phyloP scores from a whole-genome alignment of 2,113 vertebrate genomes.

The Gymnogyps californianus region DNA sequence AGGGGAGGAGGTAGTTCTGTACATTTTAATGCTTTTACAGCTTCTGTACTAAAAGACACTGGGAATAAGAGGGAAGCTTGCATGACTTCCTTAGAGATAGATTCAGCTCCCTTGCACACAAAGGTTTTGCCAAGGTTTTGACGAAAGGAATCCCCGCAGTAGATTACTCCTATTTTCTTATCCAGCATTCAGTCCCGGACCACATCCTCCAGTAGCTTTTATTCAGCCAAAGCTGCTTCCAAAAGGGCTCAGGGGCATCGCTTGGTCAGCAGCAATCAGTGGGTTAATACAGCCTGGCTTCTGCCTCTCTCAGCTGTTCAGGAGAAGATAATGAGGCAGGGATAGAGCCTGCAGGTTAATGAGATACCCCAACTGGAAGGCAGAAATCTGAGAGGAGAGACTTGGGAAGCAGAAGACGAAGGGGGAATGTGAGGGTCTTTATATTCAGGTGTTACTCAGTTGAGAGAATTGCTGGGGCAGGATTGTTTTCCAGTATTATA shows the following conservation, averaged over 20 bases:
- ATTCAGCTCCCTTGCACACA: not conserved
- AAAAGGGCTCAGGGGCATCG: not conserved
- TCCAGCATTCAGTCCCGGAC: not conserved
- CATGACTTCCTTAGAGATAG: not conserved
- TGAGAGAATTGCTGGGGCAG: not conserved
- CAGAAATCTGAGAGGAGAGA: not conserved
- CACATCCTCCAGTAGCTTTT: not conserved
- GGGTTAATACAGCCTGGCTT: constrained; percentile 22
- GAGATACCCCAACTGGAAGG: constrained; percentile 14
- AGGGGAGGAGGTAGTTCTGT: not conserved
- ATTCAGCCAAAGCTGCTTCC: not conserved
- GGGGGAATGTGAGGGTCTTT: not conserved
- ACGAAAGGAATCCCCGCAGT: not conserved
- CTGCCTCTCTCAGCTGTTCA: constrained; percentile 1
- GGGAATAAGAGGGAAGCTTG: not conserved
- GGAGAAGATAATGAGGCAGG: constrained; percentile 20
- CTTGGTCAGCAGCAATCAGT: not conserved
- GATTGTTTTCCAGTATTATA: not conserved
- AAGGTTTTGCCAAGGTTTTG: not conserved
- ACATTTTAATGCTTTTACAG: not conserved
- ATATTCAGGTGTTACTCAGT: not conserved
- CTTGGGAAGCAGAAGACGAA: not conserved
- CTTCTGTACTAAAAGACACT: not conserved
- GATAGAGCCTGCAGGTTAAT: constrained; percentile 22
- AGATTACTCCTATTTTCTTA: not conserved